Evolutionary conservation across 1,140 invertebrate genomes (phyloP).

Genomic region (Dufourea novaeangliae): DNA sequence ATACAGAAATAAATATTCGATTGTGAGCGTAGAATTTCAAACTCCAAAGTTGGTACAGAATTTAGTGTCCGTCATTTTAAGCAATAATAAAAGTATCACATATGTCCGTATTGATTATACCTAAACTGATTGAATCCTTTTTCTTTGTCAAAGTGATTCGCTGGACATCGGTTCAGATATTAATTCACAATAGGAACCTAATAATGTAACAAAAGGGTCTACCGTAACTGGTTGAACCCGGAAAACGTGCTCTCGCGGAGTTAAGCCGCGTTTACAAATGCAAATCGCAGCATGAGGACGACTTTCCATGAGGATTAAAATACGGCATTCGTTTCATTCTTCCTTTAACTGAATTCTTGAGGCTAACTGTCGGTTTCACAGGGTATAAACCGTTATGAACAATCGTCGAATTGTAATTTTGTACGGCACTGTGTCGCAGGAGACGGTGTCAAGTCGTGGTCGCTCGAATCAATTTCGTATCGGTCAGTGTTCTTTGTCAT

Average conservation of each 20-base stretch:
- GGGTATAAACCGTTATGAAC: slow-evolving; percentile 21
- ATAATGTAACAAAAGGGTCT: slow-evolving; percentile 63
- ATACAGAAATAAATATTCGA: no score
- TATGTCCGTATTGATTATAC: background rate
- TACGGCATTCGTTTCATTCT: slow-evolving; percentile 48
- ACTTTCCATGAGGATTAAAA: slow-evolving; percentile 68
- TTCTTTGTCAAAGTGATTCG: background rate
- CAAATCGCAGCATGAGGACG: slow-evolving; percentile 66
- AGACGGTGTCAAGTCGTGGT: background rate
- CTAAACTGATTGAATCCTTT: slow-evolving; percentile 4
- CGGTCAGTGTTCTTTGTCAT: background rate
- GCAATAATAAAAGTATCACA: no score
- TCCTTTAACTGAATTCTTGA: slow-evolving; percentile 41
- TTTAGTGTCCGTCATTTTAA: no score
- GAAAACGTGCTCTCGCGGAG: slow-evolving; percentile 68
- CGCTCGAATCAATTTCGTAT: background rate
- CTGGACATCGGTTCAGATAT: slow-evolving; percentile 36
- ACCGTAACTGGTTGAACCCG: slow-evolving; percentile 69
- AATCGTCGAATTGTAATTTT: slow-evolving; percentile 20
- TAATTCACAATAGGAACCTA: slow-evolving; percentile 66
- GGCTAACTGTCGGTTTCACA: slow-evolving; percentile 10
- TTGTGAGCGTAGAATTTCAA: no score
- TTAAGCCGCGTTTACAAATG: slow-evolving; percentile 71
- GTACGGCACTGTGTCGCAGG: background rate
- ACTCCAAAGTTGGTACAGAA: no score